Base-by-base conservation (phyloP, 2,113 vertebrate genomes). In the Podiceps cristatus region DNA sequence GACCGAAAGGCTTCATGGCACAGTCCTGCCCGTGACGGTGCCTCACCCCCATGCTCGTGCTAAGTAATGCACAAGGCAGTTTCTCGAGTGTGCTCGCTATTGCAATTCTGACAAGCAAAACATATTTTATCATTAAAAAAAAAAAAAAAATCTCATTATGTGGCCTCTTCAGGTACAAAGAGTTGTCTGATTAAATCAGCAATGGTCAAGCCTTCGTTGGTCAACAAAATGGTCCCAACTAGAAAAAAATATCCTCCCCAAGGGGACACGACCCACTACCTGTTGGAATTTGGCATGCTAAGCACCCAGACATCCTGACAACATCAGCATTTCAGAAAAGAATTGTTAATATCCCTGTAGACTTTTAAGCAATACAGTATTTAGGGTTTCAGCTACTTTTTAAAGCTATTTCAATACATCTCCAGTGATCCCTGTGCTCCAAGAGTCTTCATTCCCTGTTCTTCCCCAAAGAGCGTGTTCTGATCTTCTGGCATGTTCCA, bases 1-100 rank as follows among this genome's bases (percentile, higher is more conserved):
- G 49, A 11, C 15, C 7, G 1, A 23, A 8, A 15, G 18, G 53
- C 13, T 18, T 0, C 2, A 2, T 0, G 22, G 12, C 25, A 18
- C 25, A 1, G 23, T 4, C 49, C 53, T 18, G 7, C 11, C 49
- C 2, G 1, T 1, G n/a, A 7, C 1, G 5, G 3, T 5, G 47
- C 44, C 44, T 71, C 59, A 8, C 16, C 9, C 18, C 29, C 11
- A 0, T 2, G 1, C 27, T 8, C 3, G 0, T 20, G 25, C 45
- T 0, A 1, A 15, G 56, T 2, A 25, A 20, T 2, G 3, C 72
- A 23, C 6, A 1, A 10, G 35, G 40, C 24, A 7, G 6, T 1
- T 55, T 31, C 71, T 28, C 28, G n/a, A 35, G 58, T 2, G 2
- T 10, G 22, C 22, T 44, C 19, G 1, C 20, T 27, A 4, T 3